Conservation (phyloP, 2,113 vertebrate genomes). For the Mohoua ochrocephala region DNA sequence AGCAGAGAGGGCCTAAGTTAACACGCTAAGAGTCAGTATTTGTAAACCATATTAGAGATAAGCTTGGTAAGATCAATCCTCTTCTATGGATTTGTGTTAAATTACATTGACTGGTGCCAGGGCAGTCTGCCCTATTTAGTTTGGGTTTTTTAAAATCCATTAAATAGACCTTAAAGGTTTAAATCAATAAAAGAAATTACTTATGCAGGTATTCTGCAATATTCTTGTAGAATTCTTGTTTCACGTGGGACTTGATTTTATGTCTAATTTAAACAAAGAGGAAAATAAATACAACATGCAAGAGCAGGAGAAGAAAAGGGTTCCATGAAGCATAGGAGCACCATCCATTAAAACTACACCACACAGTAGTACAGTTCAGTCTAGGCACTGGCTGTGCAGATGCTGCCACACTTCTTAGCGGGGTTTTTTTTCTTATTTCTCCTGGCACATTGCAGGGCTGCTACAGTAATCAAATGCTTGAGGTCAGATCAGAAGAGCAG, state of each 20-base stretch:
- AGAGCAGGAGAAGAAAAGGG: neutral
- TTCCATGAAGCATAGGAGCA: neutral
- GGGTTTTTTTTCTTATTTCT: neutral
- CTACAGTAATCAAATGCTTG: neutral
- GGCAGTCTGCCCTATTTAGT: neutral
- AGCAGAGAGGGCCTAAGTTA: neutral
- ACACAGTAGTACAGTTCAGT: neutral
- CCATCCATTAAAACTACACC: neutral
- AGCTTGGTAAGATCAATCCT: conserved; percentile 24
- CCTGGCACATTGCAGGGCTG: neutral
- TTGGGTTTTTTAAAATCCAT: neutral
- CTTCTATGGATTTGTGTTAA: conserved; percentile 20
- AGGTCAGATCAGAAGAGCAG: neutral
- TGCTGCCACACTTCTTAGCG: neutral
- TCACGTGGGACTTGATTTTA: neutral
- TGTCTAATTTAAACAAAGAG: neutral
- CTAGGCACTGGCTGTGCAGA: neutral
- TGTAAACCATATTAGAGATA: conserved; percentile 10
- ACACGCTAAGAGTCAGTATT: neutral
- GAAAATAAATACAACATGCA: neutral
- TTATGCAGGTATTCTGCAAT: neutral
- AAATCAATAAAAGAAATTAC: neutral
- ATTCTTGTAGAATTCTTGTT: neutral
- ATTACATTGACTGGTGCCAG: neutral
- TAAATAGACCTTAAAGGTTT: neutral